These are phyloP conservation scores for Lordiphosa fenestrarum DNA, from an alignment of 2,888 invertebrate species.

Conservation along the genomic window DNA sequence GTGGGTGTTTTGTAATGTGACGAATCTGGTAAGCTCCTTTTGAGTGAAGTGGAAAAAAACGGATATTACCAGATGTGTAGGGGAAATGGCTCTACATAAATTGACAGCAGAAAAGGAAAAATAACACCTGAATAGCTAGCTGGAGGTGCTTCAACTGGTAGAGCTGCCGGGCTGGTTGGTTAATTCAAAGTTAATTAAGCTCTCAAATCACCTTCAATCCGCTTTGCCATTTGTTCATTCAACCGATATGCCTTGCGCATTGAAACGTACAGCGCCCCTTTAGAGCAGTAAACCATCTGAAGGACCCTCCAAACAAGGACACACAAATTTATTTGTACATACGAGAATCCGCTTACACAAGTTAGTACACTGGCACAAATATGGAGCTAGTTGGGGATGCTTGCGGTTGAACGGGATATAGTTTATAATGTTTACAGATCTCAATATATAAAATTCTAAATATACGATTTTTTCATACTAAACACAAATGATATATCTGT, in stretches of 20 bases:
- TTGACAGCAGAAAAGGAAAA: conserved; percentile 8
- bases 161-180: too few relatives aligned
- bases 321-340: conserved; percentile 56
- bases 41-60: conserved; percentile 6
- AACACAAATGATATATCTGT: too few relatives aligned
- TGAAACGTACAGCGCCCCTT: conserved; percentile 35
- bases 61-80: conserved; percentile 33
- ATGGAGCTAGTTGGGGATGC: too few relatives aligned
- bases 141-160: conserved; percentile 16
- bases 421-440: too few relatives aligned
- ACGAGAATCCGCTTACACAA: conserved; percentile 13
- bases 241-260: conserved; percentile 54
- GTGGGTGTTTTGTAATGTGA: conserved; percentile 23
- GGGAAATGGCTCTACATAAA: conserved; percentile 34
- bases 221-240: conserved; percentile 25
- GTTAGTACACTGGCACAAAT: conserved; percentile 20
- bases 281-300: conserved; percentile 58
- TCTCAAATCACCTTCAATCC: not conserved
- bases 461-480: too few relatives aligned
- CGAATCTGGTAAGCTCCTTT: conserved; percentile 39
- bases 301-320: conserved; percentile 52
- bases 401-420: too few relatives aligned
- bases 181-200: not conserved
- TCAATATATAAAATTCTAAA: too few relatives aligned
- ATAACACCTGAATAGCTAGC: conserved; percentile 8